A percentile compares a stretch with the other conserved stretches of the same genome.
Evolutionary conservation across 2,888 invertebrate genomes (phyloP).

Genomic region (Epirrita christyi): DNA sequence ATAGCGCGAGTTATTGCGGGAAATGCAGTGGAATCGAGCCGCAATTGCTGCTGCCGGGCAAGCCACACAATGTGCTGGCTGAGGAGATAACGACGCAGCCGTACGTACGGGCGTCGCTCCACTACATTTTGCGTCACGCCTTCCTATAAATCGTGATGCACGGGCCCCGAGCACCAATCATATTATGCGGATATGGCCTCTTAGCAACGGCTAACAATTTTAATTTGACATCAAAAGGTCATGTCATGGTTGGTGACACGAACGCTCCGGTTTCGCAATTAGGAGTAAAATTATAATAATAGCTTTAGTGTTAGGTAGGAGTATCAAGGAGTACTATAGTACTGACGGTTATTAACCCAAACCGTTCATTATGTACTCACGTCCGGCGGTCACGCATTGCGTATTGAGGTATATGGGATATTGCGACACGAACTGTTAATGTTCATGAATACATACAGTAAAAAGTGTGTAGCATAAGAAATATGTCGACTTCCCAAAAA

Average conservation of each 20-base stretch:
- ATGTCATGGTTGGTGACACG: slow-evolving; percentile 23
- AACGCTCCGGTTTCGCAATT: slow-evolving; percentile 18
- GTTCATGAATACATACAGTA: slow-evolving; percentile 47
- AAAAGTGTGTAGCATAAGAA: slow-evolving; percentile 50
- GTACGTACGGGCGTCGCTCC: slow-evolving; percentile 46
- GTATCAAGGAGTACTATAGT: slow-evolving; percentile 54
- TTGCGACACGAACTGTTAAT: slow-evolving; percentile 60
- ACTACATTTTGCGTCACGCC: slow-evolving; percentile 57
- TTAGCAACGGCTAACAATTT: slow-evolving; percentile 20
- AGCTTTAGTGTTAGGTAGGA: slow-evolving; percentile 61
- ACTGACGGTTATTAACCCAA: slow-evolving; percentile 72
- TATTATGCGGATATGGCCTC: slow-evolving; percentile 32
- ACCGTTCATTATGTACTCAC: slow-evolving; percentile 61
- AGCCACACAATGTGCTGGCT: slow-evolving; percentile 60
- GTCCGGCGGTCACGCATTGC: slow-evolving; percentile 74
- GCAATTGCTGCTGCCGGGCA: slow-evolving; percentile 74
- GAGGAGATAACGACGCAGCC: slow-evolving; percentile 53
- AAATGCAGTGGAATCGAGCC: slow-evolving; percentile 69
- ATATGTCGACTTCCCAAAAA: slow-evolving; percentile 60
- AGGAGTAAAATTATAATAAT: slow-evolving; percentile 30
- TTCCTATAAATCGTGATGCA: slow-evolving; percentile 37
- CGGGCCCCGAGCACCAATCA: slow-evolving; percentile 42
- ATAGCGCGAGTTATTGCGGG: slow-evolving; percentile 72
- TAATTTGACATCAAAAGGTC: slow-evolving; percentile 18
- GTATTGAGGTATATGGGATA: slow-evolving; percentile 70